Percentiles rank a stretch among this genome's conserved stretches.
These are phyloP conservation scores for Zoanthus gigantus DNA, from an alignment of 92 coral and sea anemone genomes.

Conservation along the genomic window DNA sequence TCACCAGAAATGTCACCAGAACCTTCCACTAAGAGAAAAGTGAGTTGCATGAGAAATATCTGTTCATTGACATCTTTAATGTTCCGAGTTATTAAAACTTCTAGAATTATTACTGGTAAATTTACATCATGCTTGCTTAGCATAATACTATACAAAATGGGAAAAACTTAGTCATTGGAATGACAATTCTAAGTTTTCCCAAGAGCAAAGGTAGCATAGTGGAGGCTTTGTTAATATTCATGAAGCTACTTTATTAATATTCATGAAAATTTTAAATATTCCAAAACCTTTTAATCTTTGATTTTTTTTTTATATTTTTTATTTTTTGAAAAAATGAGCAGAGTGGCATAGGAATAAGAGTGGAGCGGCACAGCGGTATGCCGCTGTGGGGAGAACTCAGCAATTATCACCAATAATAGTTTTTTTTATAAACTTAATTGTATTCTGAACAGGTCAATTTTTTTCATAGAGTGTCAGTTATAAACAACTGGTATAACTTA, in stretches of 20 bases:
- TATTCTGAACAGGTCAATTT: conserved; percentile 9
- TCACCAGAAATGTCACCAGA: not conserved
- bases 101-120: not conserved
- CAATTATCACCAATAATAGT: not conserved
- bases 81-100: conserved; percentile 1
- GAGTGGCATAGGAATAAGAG: not conserved
- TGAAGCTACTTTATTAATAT: not conserved
- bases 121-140: not conserved
- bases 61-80: not conserved
- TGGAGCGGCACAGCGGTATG: not conserved
- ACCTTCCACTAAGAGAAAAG: conserved; percentile 7
- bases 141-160: not conserved
- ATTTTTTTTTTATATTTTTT: not conserved
- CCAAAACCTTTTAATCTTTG: not conserved
- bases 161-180: conserved; percentile 2
- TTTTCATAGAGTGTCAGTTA: conserved; percentile 2
- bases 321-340: not conserved
- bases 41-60: conserved; percentile 6
- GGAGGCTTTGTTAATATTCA: not conserved
- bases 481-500: conserved; percentile 21
- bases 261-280: not conserved
- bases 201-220: not conserved
- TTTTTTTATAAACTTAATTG: not conserved
- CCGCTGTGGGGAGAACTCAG: not conserved
- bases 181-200: not conserved